Percentiles rank a stretch among this genome's conserved stretches.
Conservation (phyloP, 2,113 vertebrate species). For the Turdus rufiventris region DNA sequence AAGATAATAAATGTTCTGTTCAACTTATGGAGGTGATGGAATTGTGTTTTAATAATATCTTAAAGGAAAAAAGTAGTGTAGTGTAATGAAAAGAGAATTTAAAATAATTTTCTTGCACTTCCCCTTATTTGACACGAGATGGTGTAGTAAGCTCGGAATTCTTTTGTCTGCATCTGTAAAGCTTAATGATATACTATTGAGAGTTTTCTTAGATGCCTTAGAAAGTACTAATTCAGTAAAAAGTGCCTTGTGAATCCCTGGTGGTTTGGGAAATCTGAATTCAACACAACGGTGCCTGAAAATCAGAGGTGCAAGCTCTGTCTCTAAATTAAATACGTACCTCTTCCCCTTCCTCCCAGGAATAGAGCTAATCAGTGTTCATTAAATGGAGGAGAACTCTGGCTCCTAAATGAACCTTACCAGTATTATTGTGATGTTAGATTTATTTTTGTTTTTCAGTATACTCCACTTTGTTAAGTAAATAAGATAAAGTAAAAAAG, state of each 20-base stretch:
- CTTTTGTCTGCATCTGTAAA: not conserved
- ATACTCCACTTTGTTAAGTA: not conserved
- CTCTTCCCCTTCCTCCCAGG: not conserved
- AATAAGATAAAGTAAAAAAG: not conserved
- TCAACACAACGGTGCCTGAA: not conserved
- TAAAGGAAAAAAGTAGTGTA: not conserved
- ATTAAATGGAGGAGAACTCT: not conserved
- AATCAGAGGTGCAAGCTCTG: not conserved
- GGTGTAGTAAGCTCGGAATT: conserved; percentile 48
- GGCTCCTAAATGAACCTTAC: not conserved
- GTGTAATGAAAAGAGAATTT: not conserved
- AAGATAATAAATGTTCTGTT: not conserved
- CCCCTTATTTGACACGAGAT: conserved; percentile 47
- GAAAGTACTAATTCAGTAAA: conserved; percentile 1
- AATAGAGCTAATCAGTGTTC: not conserved
- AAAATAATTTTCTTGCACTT: not conserved
- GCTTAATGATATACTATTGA: not conserved
- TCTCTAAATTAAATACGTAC: not conserved
- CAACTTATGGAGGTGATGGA: not conserved
- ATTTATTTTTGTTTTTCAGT: not conserved
- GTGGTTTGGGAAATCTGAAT: not conserved
- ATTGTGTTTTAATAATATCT: not conserved
- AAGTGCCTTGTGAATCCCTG: not conserved
- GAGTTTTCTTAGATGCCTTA: not conserved
- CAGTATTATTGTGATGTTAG: not conserved